Conservation (phyloP, 2,113 vertebrate genomes). For the Desmodus rotundus region DNA sequence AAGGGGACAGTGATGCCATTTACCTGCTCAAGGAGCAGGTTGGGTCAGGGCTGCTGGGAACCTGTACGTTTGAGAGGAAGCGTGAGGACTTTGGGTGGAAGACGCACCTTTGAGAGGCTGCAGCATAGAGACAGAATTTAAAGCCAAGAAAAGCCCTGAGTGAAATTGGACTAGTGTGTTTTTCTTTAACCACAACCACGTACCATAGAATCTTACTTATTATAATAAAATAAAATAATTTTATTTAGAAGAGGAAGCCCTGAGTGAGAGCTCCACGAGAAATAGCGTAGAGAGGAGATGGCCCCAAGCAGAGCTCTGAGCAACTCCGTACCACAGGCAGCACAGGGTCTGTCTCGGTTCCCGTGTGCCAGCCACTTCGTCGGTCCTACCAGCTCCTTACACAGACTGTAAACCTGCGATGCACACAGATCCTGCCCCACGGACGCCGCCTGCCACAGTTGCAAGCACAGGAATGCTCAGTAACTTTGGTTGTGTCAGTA, state of each 20-base stretch:
- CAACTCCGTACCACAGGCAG: fast-evolving
- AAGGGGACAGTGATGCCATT: not conserved
- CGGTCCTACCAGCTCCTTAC: not conserved
- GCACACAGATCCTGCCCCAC: not conserved
- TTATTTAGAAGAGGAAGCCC: not conserved
- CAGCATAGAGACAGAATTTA: not conserved
- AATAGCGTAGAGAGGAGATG: not conserved
- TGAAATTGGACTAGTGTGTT: not conserved
- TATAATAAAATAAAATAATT: not conserved
- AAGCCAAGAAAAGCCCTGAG: not conserved
- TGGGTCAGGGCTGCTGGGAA: not conserved
- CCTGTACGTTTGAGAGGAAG: not conserved
- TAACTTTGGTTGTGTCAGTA: not conserved
- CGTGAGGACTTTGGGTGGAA: not conserved
- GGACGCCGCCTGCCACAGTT: too few relatives aligned
- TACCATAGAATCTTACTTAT: not conserved
- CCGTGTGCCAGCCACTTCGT: fast-evolving
- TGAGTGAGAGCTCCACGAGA: not conserved
- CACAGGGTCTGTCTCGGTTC: not conserved
- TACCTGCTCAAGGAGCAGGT: not conserved
- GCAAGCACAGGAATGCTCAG: not conserved
- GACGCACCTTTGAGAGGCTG: not conserved
- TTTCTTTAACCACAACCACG: not conserved
- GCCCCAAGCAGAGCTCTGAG: not conserved
- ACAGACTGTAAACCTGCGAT: not conserved